phyloP scores from a whole-genome alignment of 1,140 invertebrate species.

The Aethina tumida region DNA sequence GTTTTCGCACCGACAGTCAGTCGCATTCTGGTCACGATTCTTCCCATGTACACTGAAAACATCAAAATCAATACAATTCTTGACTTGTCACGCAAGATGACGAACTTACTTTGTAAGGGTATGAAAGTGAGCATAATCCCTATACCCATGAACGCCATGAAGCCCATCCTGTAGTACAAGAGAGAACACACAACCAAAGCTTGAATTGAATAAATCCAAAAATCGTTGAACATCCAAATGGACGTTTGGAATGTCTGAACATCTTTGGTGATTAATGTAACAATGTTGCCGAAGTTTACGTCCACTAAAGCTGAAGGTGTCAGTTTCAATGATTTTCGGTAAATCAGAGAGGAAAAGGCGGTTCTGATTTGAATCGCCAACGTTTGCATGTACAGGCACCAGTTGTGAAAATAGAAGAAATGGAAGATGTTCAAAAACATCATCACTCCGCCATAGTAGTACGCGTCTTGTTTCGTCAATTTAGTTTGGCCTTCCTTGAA shows the following conservation, averaged over 20 bases:
- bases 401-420: constrained; percentile 48
- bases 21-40: constrained; percentile 13
- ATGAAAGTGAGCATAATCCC: constrained; percentile 67
- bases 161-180: constrained; percentile 62
- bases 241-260: constrained; percentile 61
- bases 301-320: constrained; percentile 60
- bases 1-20: constrained; percentile 21
- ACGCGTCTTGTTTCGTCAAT: constrained; percentile 14
- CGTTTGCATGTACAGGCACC: constrained; percentile 60
- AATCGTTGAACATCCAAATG: constrained; percentile 46
- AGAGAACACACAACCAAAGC: constrained; percentile 65
- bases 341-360: constrained; percentile 68
- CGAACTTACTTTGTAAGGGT: constrained; percentile 47
- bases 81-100: not conserved
- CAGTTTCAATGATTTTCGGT: constrained; percentile 64
- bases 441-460: constrained; percentile 13
- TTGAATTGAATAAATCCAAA: constrained; percentile 74
- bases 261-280: constrained; percentile 89
- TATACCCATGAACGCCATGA: constrained; percentile 66
- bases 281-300: constrained; percentile 77
- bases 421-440: constrained; percentile 13
- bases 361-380: constrained; percentile 72
- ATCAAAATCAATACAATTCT: not conserved
- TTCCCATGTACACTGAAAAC: constrained; percentile 20
- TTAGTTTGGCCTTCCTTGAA: constrained; percentile 17